Conservation (phyloP, 2,888 invertebrate genomes). For the Ellobium chinense region DNA sequence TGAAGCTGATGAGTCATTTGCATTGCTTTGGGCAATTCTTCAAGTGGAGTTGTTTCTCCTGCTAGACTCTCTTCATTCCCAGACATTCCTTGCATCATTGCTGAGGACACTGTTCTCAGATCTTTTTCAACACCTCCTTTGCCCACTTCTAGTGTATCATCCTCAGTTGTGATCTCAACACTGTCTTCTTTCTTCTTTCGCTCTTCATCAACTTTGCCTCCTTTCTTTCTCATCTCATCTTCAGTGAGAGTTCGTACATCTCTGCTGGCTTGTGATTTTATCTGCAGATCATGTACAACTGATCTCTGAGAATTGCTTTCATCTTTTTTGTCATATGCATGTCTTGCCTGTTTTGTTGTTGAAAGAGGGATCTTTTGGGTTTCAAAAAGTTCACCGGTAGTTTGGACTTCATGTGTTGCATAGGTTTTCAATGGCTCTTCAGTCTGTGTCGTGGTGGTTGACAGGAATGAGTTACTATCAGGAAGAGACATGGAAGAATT, state of each 20-base stretch:
- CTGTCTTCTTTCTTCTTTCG: background rate
- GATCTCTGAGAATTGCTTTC: too few species aligned
- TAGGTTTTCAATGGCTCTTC: background rate
- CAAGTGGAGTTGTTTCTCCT: background rate
- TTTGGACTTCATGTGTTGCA: slow-evolving; percentile 11
- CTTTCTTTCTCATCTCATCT: background rate
- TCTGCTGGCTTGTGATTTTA: too few species aligned
- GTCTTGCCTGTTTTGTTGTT: background rate
- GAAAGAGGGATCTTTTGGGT: background rate
- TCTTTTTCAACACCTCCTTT: background rate
- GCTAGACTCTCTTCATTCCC: background rate
- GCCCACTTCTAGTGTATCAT: background rate
- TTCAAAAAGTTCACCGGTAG: background rate
- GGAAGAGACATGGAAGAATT: background rate
- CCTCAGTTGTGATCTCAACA: background rate
- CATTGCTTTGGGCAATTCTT: too few species aligned
- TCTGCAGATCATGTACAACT: too few species aligned
- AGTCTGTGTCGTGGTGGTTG: slow-evolving; percentile 15
- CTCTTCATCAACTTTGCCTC: background rate
- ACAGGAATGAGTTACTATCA: background rate
- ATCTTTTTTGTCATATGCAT: background rate
- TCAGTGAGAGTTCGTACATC: too few species aligned
- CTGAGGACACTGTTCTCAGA: background rate
- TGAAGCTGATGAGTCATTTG: too few species aligned
- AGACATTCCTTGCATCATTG: background rate